These are phyloP conservation scores for Drosophila bipectinata DNA, from an alignment of 1,140 invertebrate species.

Conservation along the genomic window DNA sequence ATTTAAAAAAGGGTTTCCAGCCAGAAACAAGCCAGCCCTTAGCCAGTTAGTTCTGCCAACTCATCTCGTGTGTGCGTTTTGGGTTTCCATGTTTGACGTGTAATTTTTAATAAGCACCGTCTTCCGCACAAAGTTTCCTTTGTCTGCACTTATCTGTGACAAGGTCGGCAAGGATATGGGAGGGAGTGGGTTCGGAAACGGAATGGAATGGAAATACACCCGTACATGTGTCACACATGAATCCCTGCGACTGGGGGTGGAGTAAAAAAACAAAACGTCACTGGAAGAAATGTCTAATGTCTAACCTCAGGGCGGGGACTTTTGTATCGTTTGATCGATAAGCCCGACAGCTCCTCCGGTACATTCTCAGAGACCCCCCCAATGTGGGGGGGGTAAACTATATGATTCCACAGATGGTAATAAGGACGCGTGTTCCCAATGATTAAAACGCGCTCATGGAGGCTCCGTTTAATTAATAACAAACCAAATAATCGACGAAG, in stretches of 20 bases:
- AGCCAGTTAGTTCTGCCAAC: conserved; percentile 43
- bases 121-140: conserved; percentile 65
- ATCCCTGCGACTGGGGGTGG: conserved; percentile 52
- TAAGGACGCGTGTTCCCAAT: conserved; percentile 45
- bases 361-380: not conserved
- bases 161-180: conserved; percentile 21
- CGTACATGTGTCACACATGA: conserved; percentile 67
- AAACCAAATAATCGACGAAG: conserved; percentile 45
- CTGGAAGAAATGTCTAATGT: conserved; percentile 54
- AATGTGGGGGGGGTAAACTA: conserved; percentile 5
- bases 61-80: conserved; percentile 45
- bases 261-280: conserved; percentile 65
- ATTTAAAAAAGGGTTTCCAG: conserved; percentile 57
- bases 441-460: conserved; percentile 67
- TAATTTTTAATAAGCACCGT: conserved; percentile 78
- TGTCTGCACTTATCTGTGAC: conserved; percentile 50
- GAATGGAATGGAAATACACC: not conserved
- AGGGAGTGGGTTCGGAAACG: not conserved
- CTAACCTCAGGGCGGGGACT: conserved; percentile 32
- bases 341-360: conserved; percentile 51
- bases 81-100: conserved; percentile 67
- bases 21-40: not conserved
- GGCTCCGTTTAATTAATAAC: conserved; percentile 71
- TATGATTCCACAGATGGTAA: conserved; percentile 14
- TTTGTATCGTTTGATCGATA: conserved; percentile 59